phyloP scores from a whole-genome alignment of 2,113 vertebrate species.

The Rhynchopsitta pachyrhyncha region DNA sequence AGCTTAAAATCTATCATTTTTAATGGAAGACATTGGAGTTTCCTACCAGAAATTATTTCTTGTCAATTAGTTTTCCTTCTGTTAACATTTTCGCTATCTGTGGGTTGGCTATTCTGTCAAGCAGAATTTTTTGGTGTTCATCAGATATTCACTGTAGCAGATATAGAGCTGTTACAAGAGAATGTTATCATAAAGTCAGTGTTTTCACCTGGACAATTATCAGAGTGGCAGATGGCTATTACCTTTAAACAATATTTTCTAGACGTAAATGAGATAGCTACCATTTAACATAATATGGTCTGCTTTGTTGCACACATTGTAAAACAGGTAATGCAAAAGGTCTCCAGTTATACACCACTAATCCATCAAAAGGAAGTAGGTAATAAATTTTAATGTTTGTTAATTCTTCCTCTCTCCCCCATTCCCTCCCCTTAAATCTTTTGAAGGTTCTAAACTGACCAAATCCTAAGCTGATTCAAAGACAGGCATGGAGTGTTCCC shows the following conservation, averaged over 20 bases:
- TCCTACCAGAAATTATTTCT: neutral
- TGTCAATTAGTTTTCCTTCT: neutral
- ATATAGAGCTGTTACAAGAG: neutral
- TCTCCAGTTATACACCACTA: neutral
- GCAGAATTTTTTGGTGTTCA: neutral
- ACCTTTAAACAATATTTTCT: constrained; percentile 1
- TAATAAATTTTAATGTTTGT: neutral
- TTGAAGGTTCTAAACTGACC: neutral
- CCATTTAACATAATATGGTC: neutral
- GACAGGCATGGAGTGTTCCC: neutral
- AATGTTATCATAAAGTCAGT: neutral
- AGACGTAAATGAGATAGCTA: neutral
- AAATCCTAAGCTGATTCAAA: neutral
- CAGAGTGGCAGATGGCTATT: constrained; percentile 1
- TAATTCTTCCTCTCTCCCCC: neutral
- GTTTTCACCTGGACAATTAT: constrained; percentile 23
- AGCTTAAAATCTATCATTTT: neutral
- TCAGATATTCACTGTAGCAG: neutral
- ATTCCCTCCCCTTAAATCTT: neutral
- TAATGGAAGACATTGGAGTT: neutral
- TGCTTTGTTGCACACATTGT: neutral
- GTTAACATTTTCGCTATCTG: neutral
- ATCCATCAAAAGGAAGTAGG: neutral
- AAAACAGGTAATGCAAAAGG: neutral
- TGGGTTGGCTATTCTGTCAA: neutral